Evolutionary conservation across 2,888 invertebrate species (phyloP).

Genomic region (Agonopterix arenella): DNA sequence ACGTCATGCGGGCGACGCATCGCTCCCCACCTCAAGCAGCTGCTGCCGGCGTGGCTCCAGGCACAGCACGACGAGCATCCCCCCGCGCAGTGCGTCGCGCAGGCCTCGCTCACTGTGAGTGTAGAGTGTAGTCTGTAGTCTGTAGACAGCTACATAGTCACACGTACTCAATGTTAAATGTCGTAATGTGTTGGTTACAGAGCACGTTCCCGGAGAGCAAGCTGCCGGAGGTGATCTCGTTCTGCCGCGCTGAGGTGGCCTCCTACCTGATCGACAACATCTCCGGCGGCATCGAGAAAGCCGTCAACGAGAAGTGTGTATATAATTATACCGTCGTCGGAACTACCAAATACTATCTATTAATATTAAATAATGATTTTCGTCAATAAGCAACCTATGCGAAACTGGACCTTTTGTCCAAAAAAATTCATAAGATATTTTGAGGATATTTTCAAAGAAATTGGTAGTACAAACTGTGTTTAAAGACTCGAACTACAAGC

Average conservation of each 20-base stretch:
- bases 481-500: too few species aligned
- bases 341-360: too few species aligned
- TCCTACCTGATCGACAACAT: conserved; percentile 81
- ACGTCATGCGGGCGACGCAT: conserved; percentile 81
- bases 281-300: conserved; percentile 13
- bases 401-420: too few species aligned
- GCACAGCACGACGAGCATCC: conserved; percentile 91
- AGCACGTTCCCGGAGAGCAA: conserved; percentile 88
- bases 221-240: conserved; percentile 85
- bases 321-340: too few species aligned
- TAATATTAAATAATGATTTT: too few species aligned
- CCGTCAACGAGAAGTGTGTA: too few species aligned
- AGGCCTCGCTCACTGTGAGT: conserved; percentile 19
- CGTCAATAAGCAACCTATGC: too few species aligned
- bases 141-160: too few species aligned
- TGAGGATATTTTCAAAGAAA: too few species aligned
- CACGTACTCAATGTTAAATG: neutral
- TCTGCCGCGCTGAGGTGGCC: conserved; percentile 89
- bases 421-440: too few species aligned
- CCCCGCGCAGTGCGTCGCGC: conserved; percentile 75
- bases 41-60: conserved; percentile 91
- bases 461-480: too few species aligned
- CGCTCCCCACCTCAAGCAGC: conserved; percentile 86
- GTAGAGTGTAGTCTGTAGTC: too few species aligned
- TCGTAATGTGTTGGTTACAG: conserved; percentile 44